phyloP scores from a whole-genome alignment of 2,888 invertebrate genomes.

The Tetragonula carbonaria region DNA sequence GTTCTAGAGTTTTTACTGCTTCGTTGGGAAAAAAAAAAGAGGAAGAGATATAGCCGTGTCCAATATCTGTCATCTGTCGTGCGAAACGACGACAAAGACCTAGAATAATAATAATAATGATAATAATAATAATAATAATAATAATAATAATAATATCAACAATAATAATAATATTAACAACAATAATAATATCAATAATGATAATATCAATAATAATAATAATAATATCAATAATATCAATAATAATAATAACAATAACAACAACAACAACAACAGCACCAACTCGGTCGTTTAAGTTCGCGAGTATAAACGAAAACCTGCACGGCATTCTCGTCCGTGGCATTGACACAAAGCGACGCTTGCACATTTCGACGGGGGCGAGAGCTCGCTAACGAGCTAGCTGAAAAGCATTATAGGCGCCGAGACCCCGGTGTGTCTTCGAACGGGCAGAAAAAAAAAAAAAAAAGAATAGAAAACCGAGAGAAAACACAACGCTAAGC shows the following conservation, averaged over 20 bases:
- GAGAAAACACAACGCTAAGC: background rate
- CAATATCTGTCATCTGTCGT: too few species aligned
- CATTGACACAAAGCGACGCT: constrained; percentile 27
- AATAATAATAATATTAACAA: background rate
- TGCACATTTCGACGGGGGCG: constrained; percentile 36
- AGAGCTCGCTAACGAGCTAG: constrained; percentile 50
- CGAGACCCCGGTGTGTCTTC: constrained; percentile 19
- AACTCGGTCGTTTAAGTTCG: background rate
- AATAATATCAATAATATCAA: background rate
- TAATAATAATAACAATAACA: background rate
- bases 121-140: constrained; percentile 14
- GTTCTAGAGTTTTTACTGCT: background rate
- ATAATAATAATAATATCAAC: background rate
- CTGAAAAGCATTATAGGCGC: constrained; percentile 28
- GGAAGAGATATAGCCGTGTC: too few species aligned
- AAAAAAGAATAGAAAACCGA: background rate
- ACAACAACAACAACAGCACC: background rate
- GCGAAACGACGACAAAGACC: background rate
- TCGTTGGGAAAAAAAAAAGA: too few species aligned
- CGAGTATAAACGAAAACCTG: background rate
- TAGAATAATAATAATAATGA: constrained; percentile 6
- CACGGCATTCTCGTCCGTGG: background rate
- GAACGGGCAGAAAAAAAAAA: constrained; percentile 21
- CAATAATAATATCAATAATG: background rate
- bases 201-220: background rate